Percentiles rank a stretch among this genome's conserved stretches.
These are phyloP conservation scores for Eonycteris spelaea DNA, from an alignment of 2,113 vertebrate genomes.

Conservation along the genomic window DNA sequence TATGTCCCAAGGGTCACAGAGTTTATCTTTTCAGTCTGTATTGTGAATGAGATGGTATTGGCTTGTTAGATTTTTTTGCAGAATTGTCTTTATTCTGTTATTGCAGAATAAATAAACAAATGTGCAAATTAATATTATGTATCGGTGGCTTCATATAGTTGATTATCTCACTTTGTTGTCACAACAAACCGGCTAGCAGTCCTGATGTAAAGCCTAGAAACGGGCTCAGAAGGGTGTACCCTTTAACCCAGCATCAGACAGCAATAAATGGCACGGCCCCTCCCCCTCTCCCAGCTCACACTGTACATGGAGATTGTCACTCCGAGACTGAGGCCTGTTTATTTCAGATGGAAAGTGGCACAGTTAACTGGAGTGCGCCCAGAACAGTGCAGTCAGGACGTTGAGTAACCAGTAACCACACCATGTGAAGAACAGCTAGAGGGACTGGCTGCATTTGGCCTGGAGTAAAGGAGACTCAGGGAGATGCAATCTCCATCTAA, in stretches of 20 bases:
- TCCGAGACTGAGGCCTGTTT: background rate
- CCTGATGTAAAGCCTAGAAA: background rate
- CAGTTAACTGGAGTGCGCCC: background rate
- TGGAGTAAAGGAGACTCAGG: too few species aligned
- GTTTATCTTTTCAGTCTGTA: background rate
- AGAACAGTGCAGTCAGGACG: background rate
- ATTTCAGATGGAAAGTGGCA: background rate
- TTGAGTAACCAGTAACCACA: fast-evolving
- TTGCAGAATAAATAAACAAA: background rate
- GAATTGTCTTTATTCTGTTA: background rate
- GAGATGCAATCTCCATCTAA: background rate
- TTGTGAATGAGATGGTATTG: background rate
- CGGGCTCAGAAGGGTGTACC: background rate
- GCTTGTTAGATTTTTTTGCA: background rate
- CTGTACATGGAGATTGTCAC: background rate
- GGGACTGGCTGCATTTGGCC: too few species aligned
- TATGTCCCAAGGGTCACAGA: background rate
- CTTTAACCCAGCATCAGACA: background rate
- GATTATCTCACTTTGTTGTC: background rate
- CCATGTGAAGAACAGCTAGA: background rate
- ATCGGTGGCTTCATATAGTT: background rate
- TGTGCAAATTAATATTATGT: background rate
- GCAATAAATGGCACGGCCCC: fast-evolving
- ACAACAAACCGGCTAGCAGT: background rate
- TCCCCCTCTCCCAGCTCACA: too few species aligned